These are phyloP conservation scores for Cybosia mesomella DNA, from an alignment of 2,888 invertebrate species.

Conservation along the genomic window DNA sequence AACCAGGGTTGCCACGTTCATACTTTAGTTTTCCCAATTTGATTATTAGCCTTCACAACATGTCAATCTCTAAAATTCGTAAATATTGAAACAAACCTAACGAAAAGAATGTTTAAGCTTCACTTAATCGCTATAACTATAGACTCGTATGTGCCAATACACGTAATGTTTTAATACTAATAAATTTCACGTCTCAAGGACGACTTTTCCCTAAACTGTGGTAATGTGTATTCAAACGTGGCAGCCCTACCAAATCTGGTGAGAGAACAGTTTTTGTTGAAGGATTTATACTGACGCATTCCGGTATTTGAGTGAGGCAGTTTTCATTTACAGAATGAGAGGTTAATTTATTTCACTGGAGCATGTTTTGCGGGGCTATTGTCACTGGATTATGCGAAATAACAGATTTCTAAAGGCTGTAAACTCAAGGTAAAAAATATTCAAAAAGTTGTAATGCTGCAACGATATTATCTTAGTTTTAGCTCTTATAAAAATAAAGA, in stretches of 20 bases:
- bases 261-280: slow-evolving; percentile 49
- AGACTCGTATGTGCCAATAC: too few relatives aligned
- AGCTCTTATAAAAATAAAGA: not conserved
- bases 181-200: not conserved
- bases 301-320: slow-evolving; percentile 42
- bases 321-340: slow-evolving; percentile 38
- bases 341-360: slow-evolving; percentile 46
- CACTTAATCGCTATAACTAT: too few relatives aligned
- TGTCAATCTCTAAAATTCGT: not conserved
- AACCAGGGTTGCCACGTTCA: slow-evolving; percentile 3
- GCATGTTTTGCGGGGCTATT: slow-evolving; percentile 25
- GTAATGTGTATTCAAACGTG: not conserved
- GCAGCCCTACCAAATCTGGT: slow-evolving; percentile 36
- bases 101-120: not conserved
- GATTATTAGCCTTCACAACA: not conserved
- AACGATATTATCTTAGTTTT: not conserved
- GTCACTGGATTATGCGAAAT: slow-evolving; percentile 30
- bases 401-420: slow-evolving; percentile 24
- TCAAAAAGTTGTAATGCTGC: not conserved
- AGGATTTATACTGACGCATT: slow-evolving; percentile 50
- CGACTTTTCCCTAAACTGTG: not conserved
- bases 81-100: not conserved
- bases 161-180: not conserved
- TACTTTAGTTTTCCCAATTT: not conserved
- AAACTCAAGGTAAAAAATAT: slow-evolving; percentile 23